Evolutionary conservation across 2,888 invertebrate genomes (phyloP).

Genomic region (Drosophila diplacantha): DNA sequence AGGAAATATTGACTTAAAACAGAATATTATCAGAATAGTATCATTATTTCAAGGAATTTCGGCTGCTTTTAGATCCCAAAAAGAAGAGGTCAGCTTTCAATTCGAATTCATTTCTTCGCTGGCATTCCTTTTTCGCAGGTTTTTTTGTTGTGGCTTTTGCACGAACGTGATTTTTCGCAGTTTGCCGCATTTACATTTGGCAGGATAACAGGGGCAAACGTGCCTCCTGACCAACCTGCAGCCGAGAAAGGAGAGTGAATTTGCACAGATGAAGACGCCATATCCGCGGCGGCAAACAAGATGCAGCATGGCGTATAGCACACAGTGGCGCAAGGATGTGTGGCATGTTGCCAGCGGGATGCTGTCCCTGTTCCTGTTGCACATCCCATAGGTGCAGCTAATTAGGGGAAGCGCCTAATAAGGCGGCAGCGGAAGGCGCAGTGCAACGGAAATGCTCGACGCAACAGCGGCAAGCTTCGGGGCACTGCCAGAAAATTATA

Average conservation of each 20-base stretch:
- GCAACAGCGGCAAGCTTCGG: slow-evolving; percentile 39
- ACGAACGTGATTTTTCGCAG: slow-evolving; percentile 63
- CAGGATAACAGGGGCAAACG: slow-evolving; percentile 19
- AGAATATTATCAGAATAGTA: neutral
- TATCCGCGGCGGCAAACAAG: slow-evolving; percentile 11
- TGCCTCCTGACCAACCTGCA: slow-evolving; percentile 36
- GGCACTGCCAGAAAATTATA: slow-evolving; percentile 3
- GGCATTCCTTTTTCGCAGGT: too few relatives aligned
- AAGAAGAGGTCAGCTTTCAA: slow-evolving; percentile 2
- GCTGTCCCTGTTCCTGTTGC: slow-evolving; percentile 27
- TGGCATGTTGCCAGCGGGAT: slow-evolving; percentile 3
- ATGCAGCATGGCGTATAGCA: neutral
- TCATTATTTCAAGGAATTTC: neutral
- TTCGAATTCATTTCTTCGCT: neutral
- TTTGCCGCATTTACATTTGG: slow-evolving; percentile 60
- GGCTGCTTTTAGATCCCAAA: neutral
- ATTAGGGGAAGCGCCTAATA: slow-evolving; percentile 33
- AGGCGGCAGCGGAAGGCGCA: slow-evolving; percentile 29
- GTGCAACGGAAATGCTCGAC: slow-evolving; percentile 26
- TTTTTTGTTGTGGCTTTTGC: slow-evolving; percentile 22
- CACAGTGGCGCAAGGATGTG: slow-evolving; percentile 2
- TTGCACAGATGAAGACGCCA: slow-evolving; percentile 4
- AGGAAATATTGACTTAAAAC: neutral
- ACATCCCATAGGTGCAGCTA: slow-evolving; percentile 34
- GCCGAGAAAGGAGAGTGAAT: slow-evolving; percentile 5